These are phyloP conservation scores for Carabus problematicus DNA, from an alignment of 2,888 invertebrate genomes.

Conservation along the genomic window DNA sequence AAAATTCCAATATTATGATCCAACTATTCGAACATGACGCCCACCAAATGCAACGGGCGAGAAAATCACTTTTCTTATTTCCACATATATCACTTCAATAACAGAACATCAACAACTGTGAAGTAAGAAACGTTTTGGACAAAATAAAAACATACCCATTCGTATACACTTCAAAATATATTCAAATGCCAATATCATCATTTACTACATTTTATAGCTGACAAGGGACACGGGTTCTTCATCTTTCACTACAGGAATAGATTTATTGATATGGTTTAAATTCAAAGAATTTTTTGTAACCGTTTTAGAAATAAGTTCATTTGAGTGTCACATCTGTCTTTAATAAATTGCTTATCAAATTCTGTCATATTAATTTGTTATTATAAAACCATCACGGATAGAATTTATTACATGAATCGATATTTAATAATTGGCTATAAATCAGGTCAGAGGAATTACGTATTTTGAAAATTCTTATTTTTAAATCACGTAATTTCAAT, in stretches of 20 bases:
- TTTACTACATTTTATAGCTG: background rate
- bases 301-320: too few relatives aligned
- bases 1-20: slow-evolving; percentile 10
- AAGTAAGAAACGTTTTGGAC: background rate
- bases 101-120: slow-evolving; percentile 5
- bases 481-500: background rate
- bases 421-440: too few relatives aligned
- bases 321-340: too few relatives aligned
- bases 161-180: background rate
- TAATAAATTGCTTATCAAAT: too few relatives aligned
- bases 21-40: slow-evolving; percentile 9
- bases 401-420: too few relatives aligned
- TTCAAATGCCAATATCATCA: slow-evolving; percentile 8
- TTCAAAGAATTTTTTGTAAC: too few relatives aligned
- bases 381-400: too few relatives aligned
- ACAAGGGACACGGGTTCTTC: background rate
- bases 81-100: background rate
- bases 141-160: slow-evolving; percentile 8
- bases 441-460: too few relatives aligned
- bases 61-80: slow-evolving; percentile 21
- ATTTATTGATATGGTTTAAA: slow-evolving; percentile 7
- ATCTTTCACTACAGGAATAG: slow-evolving; percentile 4
- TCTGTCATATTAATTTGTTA: too few relatives aligned
- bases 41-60: slow-evolving; percentile 5
- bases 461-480: background rate